Evolutionary conservation across 2,888 invertebrate species (phyloP).

Genomic region (Celastrina argiolus): DNA sequence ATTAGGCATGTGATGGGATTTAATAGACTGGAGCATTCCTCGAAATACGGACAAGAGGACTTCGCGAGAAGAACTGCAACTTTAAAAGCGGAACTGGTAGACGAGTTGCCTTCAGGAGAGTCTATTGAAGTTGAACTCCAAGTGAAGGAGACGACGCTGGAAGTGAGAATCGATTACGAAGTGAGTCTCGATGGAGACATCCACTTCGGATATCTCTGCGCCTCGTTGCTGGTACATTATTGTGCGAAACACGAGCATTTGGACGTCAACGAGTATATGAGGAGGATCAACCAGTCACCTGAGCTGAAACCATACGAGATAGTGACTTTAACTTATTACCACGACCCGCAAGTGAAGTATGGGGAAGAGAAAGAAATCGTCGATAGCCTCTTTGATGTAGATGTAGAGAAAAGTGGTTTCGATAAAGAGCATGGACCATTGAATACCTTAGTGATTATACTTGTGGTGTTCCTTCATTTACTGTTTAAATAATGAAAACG

Average conservation of each 20-base stretch:
- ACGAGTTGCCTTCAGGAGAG: not conserved
- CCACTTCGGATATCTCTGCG: no score
- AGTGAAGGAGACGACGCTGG: slow-evolving; percentile 7
- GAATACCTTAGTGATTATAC: no score
- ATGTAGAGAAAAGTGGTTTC: no score
- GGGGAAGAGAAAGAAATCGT: not conserved
- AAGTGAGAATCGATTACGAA: no score
- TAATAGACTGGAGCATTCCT: not conserved
- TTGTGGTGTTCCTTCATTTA: no score
- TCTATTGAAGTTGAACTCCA: not conserved
- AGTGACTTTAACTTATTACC: not conserved
- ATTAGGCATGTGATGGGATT: not conserved
- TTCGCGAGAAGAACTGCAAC: not conserved
- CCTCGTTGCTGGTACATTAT: no score
- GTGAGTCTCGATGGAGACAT: no score
- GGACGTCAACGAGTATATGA: no score
- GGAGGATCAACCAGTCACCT: not conserved
- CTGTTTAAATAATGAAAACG: no score
- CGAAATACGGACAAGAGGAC: not conserved
- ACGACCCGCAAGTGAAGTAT: not conserved
- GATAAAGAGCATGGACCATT: no score
- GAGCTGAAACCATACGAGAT: not conserved
- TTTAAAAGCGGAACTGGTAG: not conserved
- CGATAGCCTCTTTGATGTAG: no score
- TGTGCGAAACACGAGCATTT: no score